phyloP scores from a whole-genome alignment of 2,888 invertebrate genomes.

The Linyphia triangularis region DNA sequence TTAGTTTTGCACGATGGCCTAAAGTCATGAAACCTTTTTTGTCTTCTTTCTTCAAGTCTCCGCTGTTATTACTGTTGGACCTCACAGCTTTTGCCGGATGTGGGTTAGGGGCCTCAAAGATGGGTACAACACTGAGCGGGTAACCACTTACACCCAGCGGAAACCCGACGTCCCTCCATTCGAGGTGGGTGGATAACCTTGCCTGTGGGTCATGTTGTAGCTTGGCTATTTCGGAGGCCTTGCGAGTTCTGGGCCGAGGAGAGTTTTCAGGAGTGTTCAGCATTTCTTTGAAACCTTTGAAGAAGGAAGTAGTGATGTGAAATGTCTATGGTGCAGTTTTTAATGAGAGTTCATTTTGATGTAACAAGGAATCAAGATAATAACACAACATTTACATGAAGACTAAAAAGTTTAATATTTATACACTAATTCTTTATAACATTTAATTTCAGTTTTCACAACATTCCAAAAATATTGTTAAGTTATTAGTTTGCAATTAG shows the following conservation, averaged over 20 bases:
- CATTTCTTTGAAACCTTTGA: constrained; percentile 85
- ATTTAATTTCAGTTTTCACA: no score
- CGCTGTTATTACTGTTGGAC: constrained; percentile 57
- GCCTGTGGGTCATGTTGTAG: constrained; percentile 86
- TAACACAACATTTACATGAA: not conserved
- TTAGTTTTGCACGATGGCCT: constrained; percentile 90
- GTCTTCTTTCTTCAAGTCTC: constrained; percentile 80
- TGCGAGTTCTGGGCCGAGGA: constrained; percentile 85
- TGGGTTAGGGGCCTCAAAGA: constrained; percentile 78
- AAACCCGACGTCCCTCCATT: constrained; percentile 79
- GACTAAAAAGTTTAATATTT: not conserved
- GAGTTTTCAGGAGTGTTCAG: constrained; percentile 89
- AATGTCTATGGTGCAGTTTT: no score
- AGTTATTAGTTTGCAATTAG: no score
- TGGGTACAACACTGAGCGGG: constrained; percentile 64
- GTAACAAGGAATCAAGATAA: not conserved
- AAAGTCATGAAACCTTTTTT: constrained; percentile 89
- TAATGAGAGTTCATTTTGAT: not conserved
- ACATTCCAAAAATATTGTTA: no score
- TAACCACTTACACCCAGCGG: constrained; percentile 61
- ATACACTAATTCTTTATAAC: no score
- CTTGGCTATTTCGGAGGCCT: constrained; percentile 85
- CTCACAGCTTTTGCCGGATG: constrained; percentile 78
- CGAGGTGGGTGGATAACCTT: constrained; percentile 87
- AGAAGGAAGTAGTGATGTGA: no score